A percentile compares a stretch with the other conserved stretches of the same genome.
Evolutionary conservation across 2,888 invertebrate species (phyloP).

Genomic region (Lathronympha strigana): DNA sequence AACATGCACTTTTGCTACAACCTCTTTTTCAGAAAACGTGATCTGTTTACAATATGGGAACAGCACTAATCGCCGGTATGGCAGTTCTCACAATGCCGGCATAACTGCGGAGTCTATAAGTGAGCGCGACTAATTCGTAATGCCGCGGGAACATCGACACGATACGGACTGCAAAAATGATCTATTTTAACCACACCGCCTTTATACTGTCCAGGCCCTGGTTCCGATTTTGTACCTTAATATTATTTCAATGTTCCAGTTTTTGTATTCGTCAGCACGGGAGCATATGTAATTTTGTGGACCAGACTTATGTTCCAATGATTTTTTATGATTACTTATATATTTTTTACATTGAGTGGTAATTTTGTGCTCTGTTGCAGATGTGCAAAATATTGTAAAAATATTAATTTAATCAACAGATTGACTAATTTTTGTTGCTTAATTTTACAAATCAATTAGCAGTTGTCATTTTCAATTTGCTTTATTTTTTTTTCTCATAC

Average conservation of each 20-base stretch:
- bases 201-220: not conserved
- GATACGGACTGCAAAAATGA: conserved; percentile 47
- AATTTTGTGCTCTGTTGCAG: too few species aligned
- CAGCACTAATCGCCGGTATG: conserved; percentile 21
- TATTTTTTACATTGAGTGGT: too few species aligned
- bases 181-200: conserved; percentile 17
- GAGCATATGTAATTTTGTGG: too few species aligned
- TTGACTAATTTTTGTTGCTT: not conserved
- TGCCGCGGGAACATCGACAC: conserved; percentile 62
- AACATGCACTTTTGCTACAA: not conserved
- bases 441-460: not conserved
- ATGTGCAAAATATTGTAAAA: not conserved
- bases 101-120: conserved; percentile 59
- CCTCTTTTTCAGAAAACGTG: conserved; percentile 1
- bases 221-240: not conserved
- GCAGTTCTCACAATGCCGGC: conserved; percentile 49
- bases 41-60: conserved; percentile 20
- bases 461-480: conserved; percentile 1
- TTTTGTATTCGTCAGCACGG: too few species aligned
- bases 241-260: not conserved
- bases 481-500: not conserved
- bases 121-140: conserved; percentile 78
- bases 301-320: too few species aligned
- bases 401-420: not conserved
- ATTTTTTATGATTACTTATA: too few species aligned